Evolutionary conservation across 2,888 invertebrate genomes (phyloP), one percentile per base, ranked within the genome.

Genomic region (Cryptosula pallasiana): DNA sequence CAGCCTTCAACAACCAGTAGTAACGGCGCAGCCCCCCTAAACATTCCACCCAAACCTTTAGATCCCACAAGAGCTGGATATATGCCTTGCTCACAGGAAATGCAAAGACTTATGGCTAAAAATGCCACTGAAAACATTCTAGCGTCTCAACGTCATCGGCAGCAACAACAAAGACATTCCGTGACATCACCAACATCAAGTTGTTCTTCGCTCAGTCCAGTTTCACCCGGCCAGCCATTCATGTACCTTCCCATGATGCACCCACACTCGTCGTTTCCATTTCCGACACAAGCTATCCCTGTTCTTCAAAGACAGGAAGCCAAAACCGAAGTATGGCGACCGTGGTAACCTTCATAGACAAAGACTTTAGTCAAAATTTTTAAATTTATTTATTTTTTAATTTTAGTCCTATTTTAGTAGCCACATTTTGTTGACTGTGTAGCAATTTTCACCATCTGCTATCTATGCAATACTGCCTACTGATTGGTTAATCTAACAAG

Each of bases 101-200:
- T 63, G 63, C 63, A 63, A 32, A 63, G 63, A 63, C 63, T 63
- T 13, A 63, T 63, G 63, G 63, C 27, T 32, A 63, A 63, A 32
- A 63, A 63, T 63, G 63, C 34, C 63, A 63, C 13, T 34, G 63
- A 63, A 5, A 63, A 27, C 16, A 20, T 63, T 3, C 32, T 63
- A 63, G 63, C 63, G 2, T 27, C 34, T 3, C 57, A 57, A 5
- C 57, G 5, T 5, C 34, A 63, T 63, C 45, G 20, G 9, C 45
- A 45, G 45, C 45, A 45, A 20, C 63, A 63, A 32, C 63, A 63
- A 32, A 63, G 63, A 32, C 32, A 29, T 3, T 63, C 63, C 13
- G 29, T 34, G 3, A 29, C 63, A 5, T 63, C 63, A 29, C 63
- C 63, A 32, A 34, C 34, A 13, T 27, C 63, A 3, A 63, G 63